phyloP scores from a whole-genome alignment of 1,140 invertebrate genomes.

The Argopecten irradians region DNA sequence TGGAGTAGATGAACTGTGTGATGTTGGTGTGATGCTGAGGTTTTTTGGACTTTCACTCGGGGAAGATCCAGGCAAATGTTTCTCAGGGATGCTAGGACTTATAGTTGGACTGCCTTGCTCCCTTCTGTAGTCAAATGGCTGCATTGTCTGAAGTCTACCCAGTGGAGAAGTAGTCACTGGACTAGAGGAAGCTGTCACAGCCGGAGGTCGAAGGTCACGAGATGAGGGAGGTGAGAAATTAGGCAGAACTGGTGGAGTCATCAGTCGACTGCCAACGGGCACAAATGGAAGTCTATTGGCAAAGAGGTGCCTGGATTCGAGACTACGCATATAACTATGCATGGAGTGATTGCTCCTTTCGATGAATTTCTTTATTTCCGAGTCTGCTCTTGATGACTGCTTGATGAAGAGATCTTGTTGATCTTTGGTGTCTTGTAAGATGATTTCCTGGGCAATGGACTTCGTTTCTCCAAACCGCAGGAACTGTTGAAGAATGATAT shows the following conservation, averaged over 20 bases:
- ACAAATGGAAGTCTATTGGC: constrained; percentile 64
- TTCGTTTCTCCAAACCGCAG: constrained; percentile 89
- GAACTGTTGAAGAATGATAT: constrained; percentile 90
- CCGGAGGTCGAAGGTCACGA: constrained; percentile 64
- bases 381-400: constrained; percentile 75
- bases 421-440: constrained; percentile 81
- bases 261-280: constrained; percentile 60
- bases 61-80: constrained; percentile 58
- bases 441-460: constrained; percentile 87
- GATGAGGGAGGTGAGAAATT: constrained; percentile 62
- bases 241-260: constrained; percentile 61
- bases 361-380: constrained; percentile 81
- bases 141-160: constrained; percentile 93
- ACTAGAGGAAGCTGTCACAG: constrained; percentile 66
- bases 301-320: constrained; percentile 69
- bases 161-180: constrained; percentile 83
- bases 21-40: constrained; percentile 66
- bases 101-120: constrained; percentile 78
- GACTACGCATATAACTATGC: constrained; percentile 71
- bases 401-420: constrained; percentile 72
- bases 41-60: constrained; percentile 71
- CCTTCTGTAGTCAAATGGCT: constrained; percentile 94
- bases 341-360: constrained; percentile 77
- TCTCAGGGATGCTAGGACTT: constrained; percentile 60
- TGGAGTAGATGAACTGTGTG: constrained; percentile 58